A percentile compares a stretch with the other conserved stretches of the same genome.
Evolutionary conservation across 2,888 invertebrate species (phyloP).

Genomic region (Gnatocerus cornutus): DNA sequence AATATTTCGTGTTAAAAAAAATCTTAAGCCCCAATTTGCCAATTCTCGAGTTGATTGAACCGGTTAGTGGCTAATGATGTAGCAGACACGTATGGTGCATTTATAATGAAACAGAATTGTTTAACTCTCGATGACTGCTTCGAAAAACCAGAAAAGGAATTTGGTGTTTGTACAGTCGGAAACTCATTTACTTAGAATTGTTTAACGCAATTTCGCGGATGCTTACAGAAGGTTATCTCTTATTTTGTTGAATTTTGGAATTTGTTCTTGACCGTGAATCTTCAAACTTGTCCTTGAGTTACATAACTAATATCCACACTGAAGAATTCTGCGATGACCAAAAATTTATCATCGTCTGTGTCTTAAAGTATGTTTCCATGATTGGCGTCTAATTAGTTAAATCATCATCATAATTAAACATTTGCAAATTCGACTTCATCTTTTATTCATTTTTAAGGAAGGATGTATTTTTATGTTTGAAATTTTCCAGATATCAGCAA

Average conservation of each 20-base stretch:
- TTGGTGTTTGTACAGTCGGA: neutral
- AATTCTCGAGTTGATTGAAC: constrained; percentile 42
- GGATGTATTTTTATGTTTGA: no score
- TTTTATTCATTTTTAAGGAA: constrained; percentile 3
- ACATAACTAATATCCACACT: constrained; percentile 7
- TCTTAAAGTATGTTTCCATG: no score
- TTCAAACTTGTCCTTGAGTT: constrained; percentile 14
- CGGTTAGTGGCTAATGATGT: constrained; percentile 29
- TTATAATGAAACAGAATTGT: constrained; percentile 1
- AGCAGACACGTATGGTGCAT: neutral
- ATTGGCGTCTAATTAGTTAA: constrained; percentile 1
- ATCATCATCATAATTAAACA: constrained; percentile 7
- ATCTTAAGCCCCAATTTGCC: constrained; percentile 44
- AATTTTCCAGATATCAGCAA: no score
- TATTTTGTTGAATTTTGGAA: constrained; percentile 13
- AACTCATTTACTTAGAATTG: constrained; percentile 4
- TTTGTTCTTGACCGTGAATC: constrained; percentile 27
- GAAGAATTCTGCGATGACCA: neutral
- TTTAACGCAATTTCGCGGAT: constrained; percentile 9
- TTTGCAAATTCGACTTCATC: neutral
- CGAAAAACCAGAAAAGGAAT: constrained; percentile 7
- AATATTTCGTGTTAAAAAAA: constrained; percentile 42
- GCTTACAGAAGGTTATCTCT: constrained; percentile 27
- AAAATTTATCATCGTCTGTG: neutral
- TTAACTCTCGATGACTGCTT: neutral